Base-by-base conservation (phyloP, 2,113 vertebrate genomes). In the Eulemur rufifrons region DNA sequence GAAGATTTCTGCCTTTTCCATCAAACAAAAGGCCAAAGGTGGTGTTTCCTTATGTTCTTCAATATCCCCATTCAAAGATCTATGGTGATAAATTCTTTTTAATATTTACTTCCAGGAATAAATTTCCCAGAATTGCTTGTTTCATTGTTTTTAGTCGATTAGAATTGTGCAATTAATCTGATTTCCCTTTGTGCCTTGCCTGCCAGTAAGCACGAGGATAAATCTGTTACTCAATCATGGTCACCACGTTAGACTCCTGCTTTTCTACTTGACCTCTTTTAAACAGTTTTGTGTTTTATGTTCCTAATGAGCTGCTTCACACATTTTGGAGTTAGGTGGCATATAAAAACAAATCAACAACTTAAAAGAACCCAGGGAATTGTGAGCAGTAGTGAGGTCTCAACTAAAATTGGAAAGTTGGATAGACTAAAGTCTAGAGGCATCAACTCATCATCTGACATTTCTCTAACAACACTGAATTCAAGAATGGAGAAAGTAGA, bases 321-420 rank as follows among this genome's bases (percentile, higher is more conserved):
- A 50, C 4, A 14, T 25, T 69, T 37, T 52, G 32, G 68, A 45
- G 50, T 47, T 25, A 14, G 10, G 32, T 21, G 29, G 52, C 34
- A 47, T 34, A 68, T 45, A 78, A 77, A 91, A 78, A 37, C 12
- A 88, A 80, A 54, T 37, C 27, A 80, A 66, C 13, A 39, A 29
- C 54, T 39, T 61, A 20, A 32, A 69, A 63, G 54, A 77, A 86
- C 14, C 20, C n/a, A 59, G 50, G 23, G 6, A 71, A 56, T 39
- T 29, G 10, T 47, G 42, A 69, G 25, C 17, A 59, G 32, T 8
- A 8, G 71, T 12, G 27, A 66, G 10, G 10, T 52, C 42, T 50
- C 74, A 23, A 17, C 61, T 47, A 12, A 42, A 2, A 12, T 0
- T 23, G 45, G 37, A 9, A 20, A 27, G 23, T 0, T 8, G 50